Evolutionary conservation across 1,140 invertebrate genomes (phyloP).

Genomic region (Plectus sambesii): DNA sequence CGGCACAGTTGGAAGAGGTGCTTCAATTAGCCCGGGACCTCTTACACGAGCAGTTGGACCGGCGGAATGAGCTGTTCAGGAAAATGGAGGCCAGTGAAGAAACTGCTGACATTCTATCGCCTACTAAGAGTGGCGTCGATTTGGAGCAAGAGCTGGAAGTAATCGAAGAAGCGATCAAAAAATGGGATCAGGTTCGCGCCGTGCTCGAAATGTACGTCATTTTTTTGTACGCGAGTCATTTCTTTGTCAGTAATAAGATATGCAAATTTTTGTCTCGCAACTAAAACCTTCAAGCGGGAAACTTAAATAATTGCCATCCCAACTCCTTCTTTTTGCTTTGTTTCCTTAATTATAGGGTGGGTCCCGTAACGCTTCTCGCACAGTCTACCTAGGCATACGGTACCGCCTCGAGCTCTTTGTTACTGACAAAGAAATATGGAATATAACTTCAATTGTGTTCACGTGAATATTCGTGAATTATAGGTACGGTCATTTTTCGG

Average conservation of each 20-base stretch:
- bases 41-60: constrained; percentile 32
- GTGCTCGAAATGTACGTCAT: constrained; percentile 87
- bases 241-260: neutral
- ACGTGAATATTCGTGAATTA: constrained; percentile 16
- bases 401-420: constrained; percentile 10
- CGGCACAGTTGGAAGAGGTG: constrained; percentile 77
- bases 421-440: constrained; percentile 1
- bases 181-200: constrained; percentile 90
- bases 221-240: too few species aligned
- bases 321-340: neutral
- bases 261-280: neutral
- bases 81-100: constrained; percentile 18
- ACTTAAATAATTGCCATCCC: neutral
- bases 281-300: neutral
- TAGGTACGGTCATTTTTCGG: constrained; percentile 98
- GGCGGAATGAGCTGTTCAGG: neutral
- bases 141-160: constrained; percentile 59
- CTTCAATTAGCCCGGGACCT: constrained; percentile 46
- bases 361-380: neutral
- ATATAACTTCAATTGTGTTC: constrained; percentile 8
- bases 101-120: too few species aligned
- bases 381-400: neutral
- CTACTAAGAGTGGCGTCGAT: constrained; percentile 5
- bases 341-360: neutral
- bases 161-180: constrained; percentile 89